Conservation (phyloP, 2,888 invertebrate genomes). For the Aphodius granarius region DNA sequence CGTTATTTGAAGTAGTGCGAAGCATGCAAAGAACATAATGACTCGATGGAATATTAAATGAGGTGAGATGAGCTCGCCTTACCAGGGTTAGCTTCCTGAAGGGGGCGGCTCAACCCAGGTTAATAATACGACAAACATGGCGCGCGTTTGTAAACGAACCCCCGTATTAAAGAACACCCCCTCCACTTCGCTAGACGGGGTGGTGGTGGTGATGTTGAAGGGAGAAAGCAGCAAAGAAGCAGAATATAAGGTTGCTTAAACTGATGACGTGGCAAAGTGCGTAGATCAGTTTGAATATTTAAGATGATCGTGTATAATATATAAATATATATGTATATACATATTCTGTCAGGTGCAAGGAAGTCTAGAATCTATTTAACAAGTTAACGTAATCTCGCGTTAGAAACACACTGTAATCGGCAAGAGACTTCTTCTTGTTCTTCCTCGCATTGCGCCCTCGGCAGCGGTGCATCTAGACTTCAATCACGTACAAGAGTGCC, state of each 20-base stretch:
- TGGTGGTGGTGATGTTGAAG: no score
- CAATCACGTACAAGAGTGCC: background rate
- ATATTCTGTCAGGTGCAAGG: no score
- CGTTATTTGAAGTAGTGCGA: constrained; percentile 3
- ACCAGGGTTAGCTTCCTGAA: background rate
- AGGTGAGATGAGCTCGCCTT: constrained; percentile 8
- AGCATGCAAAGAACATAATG: constrained; percentile 8
- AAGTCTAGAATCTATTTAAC: no score
- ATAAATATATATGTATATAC: no score
- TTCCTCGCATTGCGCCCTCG: background rate
- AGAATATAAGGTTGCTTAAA: background rate
- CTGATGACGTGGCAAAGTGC: background rate
- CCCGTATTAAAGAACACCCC: constrained; percentile 1
- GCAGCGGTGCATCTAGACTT: background rate
- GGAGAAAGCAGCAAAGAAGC: background rate
- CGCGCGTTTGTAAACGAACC: constrained; percentile 12
- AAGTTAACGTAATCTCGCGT: background rate
- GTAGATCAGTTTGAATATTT: background rate
- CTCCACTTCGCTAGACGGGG: no score
- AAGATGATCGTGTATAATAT: no score
- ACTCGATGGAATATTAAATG: constrained; percentile 13
- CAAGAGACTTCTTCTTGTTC: background rate
- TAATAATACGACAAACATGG: constrained; percentile 13
- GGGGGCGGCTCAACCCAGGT: constrained; percentile 6
- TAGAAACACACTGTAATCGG: background rate